Evolutionary conservation across 2,888 invertebrate genomes (phyloP).

Genomic region (Ophraella communa): DNA sequence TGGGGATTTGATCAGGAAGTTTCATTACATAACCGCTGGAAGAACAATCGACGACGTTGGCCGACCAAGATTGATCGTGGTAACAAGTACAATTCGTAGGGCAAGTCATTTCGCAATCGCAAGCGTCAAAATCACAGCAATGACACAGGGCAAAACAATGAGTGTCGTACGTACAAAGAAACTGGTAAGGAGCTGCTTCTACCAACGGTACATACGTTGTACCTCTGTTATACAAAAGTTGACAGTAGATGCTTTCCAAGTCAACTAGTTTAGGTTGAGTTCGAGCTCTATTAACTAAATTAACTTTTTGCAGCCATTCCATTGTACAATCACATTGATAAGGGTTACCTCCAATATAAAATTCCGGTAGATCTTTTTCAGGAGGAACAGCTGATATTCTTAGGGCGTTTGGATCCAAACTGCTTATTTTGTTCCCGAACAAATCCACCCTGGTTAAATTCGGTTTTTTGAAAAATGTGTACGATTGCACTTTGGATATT

Average conservation of each 20-base stretch:
- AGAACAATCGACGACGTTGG: conserved; percentile 85
- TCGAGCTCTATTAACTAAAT: conserved; percentile 74
- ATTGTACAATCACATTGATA: conserved; percentile 89
- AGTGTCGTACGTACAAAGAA: conserved; percentile 82
- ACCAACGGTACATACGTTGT: conserved; percentile 76
- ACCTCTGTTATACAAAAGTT: conserved; percentile 78
- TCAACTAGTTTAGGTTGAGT: conserved; percentile 85
- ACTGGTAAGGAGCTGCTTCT: conserved; percentile 81
- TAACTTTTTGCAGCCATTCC: conserved; percentile 88
- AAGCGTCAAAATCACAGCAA: conserved; percentile 90
- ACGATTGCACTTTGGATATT: conserved; percentile 83
- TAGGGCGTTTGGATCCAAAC: conserved; percentile 76
- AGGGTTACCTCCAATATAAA: conserved; percentile 85
- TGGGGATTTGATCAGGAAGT: conserved; percentile 83
- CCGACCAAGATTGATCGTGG: conserved; percentile 86
- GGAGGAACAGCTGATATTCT: conserved; percentile 77
- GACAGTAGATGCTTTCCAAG: conserved; percentile 82
- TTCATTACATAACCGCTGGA: conserved; percentile 70
- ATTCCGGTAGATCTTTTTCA: conserved; percentile 77
- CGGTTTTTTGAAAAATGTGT: conserved; percentile 86
- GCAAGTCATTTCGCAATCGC: conserved; percentile 92
- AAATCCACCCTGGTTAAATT: conserved; percentile 83
- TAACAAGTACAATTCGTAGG: conserved; percentile 88
- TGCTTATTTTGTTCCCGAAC: conserved; percentile 80
- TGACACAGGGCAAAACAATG: conserved; percentile 88